Percentiles rank a stretch among this genome's conserved stretches.
Evolutionary conservation across 2,888 invertebrate species (phyloP).

Genomic region (Eristalinus aeneus): DNA sequence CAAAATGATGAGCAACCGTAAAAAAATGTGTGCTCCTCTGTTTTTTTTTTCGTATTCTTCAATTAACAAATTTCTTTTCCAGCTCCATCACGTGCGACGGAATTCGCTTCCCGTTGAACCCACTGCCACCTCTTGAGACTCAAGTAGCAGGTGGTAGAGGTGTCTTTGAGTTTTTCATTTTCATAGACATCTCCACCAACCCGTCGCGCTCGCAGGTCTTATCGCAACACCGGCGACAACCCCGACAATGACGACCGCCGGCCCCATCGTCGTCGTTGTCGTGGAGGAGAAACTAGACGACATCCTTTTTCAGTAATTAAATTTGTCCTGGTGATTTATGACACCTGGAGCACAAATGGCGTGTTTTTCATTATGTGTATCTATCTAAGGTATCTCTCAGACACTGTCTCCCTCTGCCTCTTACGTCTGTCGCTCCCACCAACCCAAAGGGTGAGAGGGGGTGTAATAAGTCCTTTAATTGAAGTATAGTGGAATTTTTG

Average conservation of each 20-base stretch:
- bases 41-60: not conserved
- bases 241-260: not conserved
- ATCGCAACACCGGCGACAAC: constrained; percentile 35
- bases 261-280: not conserved
- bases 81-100: constrained; percentile 46
- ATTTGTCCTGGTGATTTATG: constrained; percentile 74
- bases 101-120: constrained; percentile 28
- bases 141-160: constrained; percentile 57
- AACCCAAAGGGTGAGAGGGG: not conserved
- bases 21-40: constrained; percentile 22
- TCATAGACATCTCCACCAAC: constrained; percentile 55
- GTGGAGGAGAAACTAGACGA: constrained; percentile 56
- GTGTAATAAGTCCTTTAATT: constrained; percentile 69
- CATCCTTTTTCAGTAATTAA: constrained; percentile 73
- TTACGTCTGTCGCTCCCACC: too few relatives aligned
- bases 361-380: constrained; percentile 70
- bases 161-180: constrained; percentile 56
- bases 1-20: constrained; percentile 28
- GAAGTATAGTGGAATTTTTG: constrained; percentile 64
- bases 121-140: constrained; percentile 1
- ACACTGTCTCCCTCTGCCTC: constrained; percentile 2
- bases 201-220: constrained; percentile 35
- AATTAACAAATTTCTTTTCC: constrained; percentile 27
- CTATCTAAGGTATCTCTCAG: constrained; percentile 55
- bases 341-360: constrained; percentile 72